Conservation (phyloP, 2,888 invertebrate genomes). For the Tenthredo livida region DNA sequence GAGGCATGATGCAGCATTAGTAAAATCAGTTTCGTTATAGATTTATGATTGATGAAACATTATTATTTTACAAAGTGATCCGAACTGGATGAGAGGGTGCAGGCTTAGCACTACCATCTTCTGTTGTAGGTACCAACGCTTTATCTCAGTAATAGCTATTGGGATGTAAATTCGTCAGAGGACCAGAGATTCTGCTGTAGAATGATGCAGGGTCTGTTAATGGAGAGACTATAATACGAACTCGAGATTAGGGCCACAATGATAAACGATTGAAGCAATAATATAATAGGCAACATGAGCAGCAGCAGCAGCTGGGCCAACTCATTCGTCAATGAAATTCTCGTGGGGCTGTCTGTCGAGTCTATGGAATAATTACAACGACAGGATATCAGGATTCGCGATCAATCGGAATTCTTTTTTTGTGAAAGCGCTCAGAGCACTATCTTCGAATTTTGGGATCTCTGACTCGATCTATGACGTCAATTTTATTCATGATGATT, state of each 20-base stretch:
- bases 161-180: not conserved
- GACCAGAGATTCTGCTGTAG: not conserved
- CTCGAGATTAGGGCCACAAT: not conserved
- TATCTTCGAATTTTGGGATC: too few species aligned
- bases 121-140: not conserved
- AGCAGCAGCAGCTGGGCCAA: not conserved
- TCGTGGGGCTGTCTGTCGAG: not conserved
- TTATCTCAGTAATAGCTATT: not conserved
- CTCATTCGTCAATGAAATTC: not conserved
- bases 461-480: too few species aligned
- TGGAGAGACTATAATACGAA: not conserved
- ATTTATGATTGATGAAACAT: not conserved
- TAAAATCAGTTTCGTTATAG: not conserved
- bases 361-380: conserved; percentile 10
- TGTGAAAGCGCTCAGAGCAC: not conserved
- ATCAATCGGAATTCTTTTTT: not conserved
- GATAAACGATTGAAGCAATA: not conserved
- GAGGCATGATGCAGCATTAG: not conserved
- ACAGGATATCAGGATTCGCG: not conserved
- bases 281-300: not conserved
- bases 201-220: conserved; percentile 3
- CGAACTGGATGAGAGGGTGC: not conserved
- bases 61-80: conserved; percentile 3
- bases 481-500: not conserved
- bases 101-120: not conserved